Conservation (phyloP, 1,140 invertebrate genomes). For the Camponotus pennsylvanicus region DNA sequence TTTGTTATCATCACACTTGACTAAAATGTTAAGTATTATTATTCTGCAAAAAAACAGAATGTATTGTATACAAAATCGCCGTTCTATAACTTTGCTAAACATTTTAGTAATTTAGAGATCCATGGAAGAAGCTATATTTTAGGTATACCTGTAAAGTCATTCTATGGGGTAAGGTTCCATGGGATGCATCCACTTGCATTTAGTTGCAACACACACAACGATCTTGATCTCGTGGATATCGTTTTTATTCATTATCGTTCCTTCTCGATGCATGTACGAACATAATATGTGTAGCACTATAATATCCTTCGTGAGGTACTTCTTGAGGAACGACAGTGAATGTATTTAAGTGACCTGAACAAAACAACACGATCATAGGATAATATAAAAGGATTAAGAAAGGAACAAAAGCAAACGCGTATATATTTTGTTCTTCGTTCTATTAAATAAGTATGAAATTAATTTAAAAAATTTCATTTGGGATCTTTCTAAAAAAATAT, state of each 20-base stretch:
- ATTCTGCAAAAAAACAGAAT: slow-evolving; percentile 56
- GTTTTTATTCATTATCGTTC: slow-evolving; percentile 86
- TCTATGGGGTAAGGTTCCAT: slow-evolving; percentile 86
- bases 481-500: slow-evolving; percentile 17
- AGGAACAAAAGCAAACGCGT: slow-evolving; percentile 77
- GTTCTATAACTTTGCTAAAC: slow-evolving; percentile 69
- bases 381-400: slow-evolving; percentile 82
- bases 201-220: slow-evolving; percentile 87
- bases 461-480: slow-evolving; percentile 41
- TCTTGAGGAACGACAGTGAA: slow-evolving; percentile 86
- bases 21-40: slow-evolving; percentile 73
- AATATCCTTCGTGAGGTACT: slow-evolving; percentile 84
- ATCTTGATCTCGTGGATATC: slow-evolving; percentile 87
- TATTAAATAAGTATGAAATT: slow-evolving; percentile 19
- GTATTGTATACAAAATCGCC: slow-evolving; percentile 53
- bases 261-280: slow-evolving; percentile 81
- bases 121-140: slow-evolving; percentile 78
- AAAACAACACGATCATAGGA: slow-evolving; percentile 86
- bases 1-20: slow-evolving; percentile 70
- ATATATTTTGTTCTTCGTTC: slow-evolving; percentile 71
- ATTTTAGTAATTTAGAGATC: slow-evolving; percentile 71
- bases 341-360: slow-evolving; percentile 87
- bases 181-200: slow-evolving; percentile 86
- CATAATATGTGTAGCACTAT: slow-evolving; percentile 80
- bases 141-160: slow-evolving; percentile 85